Conservation (phyloP, 2,888 invertebrate genomes). For the Panzeria rudis region DNA sequence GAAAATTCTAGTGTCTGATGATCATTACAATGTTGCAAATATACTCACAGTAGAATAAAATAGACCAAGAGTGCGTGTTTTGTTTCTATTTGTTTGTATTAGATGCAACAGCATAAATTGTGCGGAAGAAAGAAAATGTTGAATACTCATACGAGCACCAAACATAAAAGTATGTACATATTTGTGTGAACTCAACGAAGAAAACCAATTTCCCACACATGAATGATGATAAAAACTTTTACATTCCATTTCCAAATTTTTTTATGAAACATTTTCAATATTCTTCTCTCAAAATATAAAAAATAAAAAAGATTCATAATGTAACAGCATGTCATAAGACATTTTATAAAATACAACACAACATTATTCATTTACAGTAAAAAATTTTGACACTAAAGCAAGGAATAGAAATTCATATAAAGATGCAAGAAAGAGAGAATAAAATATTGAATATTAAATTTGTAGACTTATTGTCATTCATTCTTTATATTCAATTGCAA, state of each 20-base stretch:
- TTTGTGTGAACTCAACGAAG: not conserved
- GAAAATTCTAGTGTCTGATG: constrained; percentile 36
- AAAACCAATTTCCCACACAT: constrained; percentile 28
- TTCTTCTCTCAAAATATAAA: not conserved
- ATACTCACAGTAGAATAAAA: constrained; percentile 2
- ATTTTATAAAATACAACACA: constrained; percentile 35
- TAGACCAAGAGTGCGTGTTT: not conserved
- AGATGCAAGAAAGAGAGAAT: not conserved
- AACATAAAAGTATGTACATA: not conserved
- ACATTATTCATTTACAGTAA: constrained; percentile 60
- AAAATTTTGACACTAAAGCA: constrained; percentile 49
- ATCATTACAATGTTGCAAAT: constrained; percentile 45
- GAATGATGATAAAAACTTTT: constrained; percentile 16
- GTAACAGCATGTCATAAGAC: constrained; percentile 58
- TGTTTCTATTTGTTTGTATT: constrained; percentile 17
- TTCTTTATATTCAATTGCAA: constrained; percentile 46
- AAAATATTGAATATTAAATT: constrained; percentile 40
- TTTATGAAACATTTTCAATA: not conserved
- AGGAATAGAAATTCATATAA: constrained; percentile 2
- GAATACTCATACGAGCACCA: constrained; percentile 17
- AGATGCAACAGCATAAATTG: constrained; percentile 63
- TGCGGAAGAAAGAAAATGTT: constrained; percentile 23
- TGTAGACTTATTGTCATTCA: constrained; percentile 54
- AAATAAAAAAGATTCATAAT: constrained; percentile 54
- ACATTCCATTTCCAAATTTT: constrained; percentile 27